Evolutionary conservation across 2,888 invertebrate genomes (phyloP).

Genomic region (Drosophila percnosoma): DNA sequence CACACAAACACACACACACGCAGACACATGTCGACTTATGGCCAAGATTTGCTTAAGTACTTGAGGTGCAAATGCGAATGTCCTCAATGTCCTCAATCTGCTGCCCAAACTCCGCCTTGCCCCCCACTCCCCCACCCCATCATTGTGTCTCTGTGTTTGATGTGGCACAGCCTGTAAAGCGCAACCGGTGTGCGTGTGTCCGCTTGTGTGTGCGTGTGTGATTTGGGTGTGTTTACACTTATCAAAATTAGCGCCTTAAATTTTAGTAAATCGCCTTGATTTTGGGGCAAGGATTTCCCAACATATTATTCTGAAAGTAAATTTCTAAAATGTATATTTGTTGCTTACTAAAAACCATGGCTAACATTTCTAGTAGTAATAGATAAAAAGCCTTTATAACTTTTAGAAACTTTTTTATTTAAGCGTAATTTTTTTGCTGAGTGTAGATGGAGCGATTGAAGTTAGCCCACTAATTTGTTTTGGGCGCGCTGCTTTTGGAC

Average conservation of each 20-base stretch:
- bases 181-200: constrained; percentile 32
- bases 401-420: neutral
- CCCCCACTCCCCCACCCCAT: neutral
- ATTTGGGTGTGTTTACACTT: constrained; percentile 66
- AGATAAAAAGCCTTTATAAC: neutral
- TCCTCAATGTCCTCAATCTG: constrained; percentile 37
- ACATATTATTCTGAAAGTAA: neutral
- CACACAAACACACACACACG: constrained; percentile 31
- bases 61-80: constrained; percentile 71
- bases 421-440: neutral
- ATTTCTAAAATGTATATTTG: neutral
- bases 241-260: constrained; percentile 2
- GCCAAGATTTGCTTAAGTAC: constrained; percentile 60
- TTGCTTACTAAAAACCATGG: neutral
- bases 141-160: constrained; percentile 59
- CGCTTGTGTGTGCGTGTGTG: constrained; percentile 26
- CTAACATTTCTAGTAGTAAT: neutral
- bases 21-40: constrained; percentile 52
- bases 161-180: constrained; percentile 45
- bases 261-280: neutral
- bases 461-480: constrained; percentile 29
- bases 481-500: constrained; percentile 20
- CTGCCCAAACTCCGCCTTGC: neutral
- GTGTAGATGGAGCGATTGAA: constrained; percentile 23
- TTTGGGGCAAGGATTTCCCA: neutral